phyloP scores from a whole-genome alignment of 2,888 invertebrate genomes.

The Cacoxenus indagator region DNA sequence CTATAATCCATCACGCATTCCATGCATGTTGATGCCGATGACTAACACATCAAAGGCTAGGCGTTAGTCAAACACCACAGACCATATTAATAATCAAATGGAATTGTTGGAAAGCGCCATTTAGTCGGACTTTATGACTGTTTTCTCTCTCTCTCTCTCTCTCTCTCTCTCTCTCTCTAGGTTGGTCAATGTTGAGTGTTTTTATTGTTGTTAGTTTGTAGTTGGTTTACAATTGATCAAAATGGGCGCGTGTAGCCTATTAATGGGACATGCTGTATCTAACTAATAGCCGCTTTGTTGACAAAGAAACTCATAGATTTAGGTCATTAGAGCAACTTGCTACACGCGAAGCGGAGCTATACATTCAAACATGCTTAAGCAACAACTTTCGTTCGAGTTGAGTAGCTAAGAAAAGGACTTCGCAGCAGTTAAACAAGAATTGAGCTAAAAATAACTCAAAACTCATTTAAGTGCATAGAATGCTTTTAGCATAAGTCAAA shows the following conservation, averaged over 20 bases:
- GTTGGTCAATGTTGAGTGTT: background rate
- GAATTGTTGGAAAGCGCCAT: background rate
- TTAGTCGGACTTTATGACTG: background rate
- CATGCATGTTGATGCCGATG: background rate
- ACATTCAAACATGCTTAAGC: background rate
- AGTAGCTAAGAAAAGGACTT: background rate
- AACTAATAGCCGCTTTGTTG: background rate
- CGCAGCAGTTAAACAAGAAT: background rate
- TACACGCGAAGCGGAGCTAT: background rate
- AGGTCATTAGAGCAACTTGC: background rate
- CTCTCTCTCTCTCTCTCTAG: background rate
- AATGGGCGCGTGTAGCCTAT: constrained; percentile 6
- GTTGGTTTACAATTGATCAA: background rate
- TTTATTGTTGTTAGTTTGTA: background rate
- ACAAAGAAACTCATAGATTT: background rate
- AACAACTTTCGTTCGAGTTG: background rate
- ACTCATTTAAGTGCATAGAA: background rate
- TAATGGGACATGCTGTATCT: background rate
- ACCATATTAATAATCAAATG: background rate
- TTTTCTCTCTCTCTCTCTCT: background rate
- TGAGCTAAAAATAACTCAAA: constrained; percentile 12
- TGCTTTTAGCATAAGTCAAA: constrained; percentile 12
- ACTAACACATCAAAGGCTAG: background rate
- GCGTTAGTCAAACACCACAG: background rate
- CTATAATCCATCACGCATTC: background rate